Percentiles rank a stretch among this genome's conserved stretches.
phyloP scores from a whole-genome alignment of 2,888 invertebrate genomes.

The Taphrorychus bicolor region DNA sequence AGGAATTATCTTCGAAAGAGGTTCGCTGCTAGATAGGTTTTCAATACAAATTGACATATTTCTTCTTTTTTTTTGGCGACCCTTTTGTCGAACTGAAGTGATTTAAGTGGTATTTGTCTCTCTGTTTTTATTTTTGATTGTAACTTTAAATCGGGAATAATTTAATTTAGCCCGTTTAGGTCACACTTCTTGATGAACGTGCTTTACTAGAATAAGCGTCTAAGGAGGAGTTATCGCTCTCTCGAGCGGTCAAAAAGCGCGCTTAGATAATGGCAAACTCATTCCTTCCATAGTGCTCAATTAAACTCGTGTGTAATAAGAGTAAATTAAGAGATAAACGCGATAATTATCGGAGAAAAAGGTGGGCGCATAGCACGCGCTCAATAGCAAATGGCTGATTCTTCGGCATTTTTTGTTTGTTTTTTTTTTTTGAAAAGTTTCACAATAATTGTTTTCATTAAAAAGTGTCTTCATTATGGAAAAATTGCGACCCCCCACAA shows the following conservation, averaged over 20 bases:
- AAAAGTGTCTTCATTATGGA: no score
- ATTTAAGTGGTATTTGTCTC: neutral
- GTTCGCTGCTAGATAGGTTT: neutral
- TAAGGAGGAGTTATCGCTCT: no score
- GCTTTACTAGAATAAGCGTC: neutral
- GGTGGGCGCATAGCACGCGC: neutral
- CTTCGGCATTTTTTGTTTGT: no score
- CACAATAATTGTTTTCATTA: no score
- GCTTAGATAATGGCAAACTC: slow-evolving; percentile 52
- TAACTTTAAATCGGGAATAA: no score
- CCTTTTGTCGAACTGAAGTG: neutral
- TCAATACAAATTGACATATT: neutral
- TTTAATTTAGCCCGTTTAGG: neutral
- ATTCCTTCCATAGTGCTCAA: slow-evolving; percentile 77
- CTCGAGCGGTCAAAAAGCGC: neutral
- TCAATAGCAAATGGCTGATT: no score
- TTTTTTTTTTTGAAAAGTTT: no score
- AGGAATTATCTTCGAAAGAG: neutral
- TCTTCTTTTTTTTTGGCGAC: neutral
- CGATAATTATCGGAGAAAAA: neutral
- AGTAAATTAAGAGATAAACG: slow-evolving; percentile 9
- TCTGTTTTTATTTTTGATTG: neutral
- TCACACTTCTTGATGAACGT: neutral
- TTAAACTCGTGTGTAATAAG: slow-evolving; percentile 49
- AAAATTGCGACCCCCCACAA: neutral